These are phyloP conservation scores for Brachionichthys hirsutus DNA, from an alignment of 2,113 vertebrate genomes.

Conservation along the genomic window DNA sequence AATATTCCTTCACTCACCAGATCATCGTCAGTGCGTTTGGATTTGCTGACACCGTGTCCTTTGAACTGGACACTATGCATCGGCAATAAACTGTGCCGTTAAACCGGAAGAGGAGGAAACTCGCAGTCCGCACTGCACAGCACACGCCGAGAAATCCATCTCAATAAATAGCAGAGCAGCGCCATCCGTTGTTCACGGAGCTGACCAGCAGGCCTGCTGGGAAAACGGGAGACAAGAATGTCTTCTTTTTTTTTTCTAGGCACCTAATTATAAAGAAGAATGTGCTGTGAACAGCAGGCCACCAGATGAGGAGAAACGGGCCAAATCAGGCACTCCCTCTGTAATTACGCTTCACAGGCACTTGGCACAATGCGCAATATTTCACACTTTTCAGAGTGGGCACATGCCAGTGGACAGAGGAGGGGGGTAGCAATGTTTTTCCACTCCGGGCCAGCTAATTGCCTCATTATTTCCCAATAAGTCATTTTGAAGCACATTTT, in stretches of 20 bases:
- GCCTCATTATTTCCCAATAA: constrained; percentile 80
- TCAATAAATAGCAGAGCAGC: constrained; percentile 49
- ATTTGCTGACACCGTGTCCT: no score
- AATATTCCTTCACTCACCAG: no score
- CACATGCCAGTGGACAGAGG: constrained; percentile 56
- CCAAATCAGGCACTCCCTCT: constrained; percentile 78
- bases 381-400: constrained; percentile 74
- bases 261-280: constrained; percentile 78
- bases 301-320: constrained; percentile 81
- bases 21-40: no score
- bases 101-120: background rate
- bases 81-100: background rate
- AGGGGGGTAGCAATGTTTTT: constrained; percentile 60
- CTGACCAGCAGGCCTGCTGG: constrained; percentile 27
- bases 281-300: constrained; percentile 77
- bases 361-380: constrained; percentile 70
- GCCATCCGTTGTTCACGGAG: constrained; percentile 63
- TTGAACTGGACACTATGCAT: background rate
- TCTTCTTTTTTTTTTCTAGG: constrained; percentile 75
- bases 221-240: constrained; percentile 50
- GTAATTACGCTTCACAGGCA: constrained; percentile 78
- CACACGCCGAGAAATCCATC: background rate
- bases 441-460: constrained; percentile 75
- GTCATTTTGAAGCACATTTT: constrained; percentile 67
- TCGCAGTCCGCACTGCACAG: background rate